phyloP scores from a whole-genome alignment of 30 jellyfish, hydroid and myxozoan species.

The Cassiopea xamachana region DNA sequence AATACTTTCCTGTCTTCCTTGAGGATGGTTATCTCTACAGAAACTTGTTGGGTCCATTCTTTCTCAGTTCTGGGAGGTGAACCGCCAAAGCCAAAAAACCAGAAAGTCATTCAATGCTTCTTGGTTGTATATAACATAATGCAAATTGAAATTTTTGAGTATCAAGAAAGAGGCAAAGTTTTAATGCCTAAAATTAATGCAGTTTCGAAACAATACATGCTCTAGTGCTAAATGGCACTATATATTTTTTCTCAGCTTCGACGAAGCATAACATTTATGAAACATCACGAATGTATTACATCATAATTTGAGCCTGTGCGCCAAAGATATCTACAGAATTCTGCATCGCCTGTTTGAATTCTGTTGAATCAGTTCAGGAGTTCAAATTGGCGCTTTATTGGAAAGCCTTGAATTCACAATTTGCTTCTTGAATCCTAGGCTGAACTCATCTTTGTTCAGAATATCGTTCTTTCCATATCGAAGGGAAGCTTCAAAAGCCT shows the following conservation, averaged over 20 bases:
- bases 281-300: conserved; percentile 41
- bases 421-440: conserved; percentile 3
- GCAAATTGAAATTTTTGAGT: conserved; percentile 40
- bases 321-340: conserved; percentile 4
- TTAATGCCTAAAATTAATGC: conserved; percentile 39
- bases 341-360: background rate
- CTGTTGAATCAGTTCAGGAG: conserved; percentile 7
- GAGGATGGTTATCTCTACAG: conserved; percentile 19
- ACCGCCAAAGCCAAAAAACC: background rate
- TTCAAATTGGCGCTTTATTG: conserved; percentile 19
- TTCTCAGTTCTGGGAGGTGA: conserved; percentile 20
- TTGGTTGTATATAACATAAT: conserved; percentile 6
- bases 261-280: conserved; percentile 45
- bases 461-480: conserved; percentile 20
- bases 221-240: conserved; percentile 39
- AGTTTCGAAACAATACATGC: conserved; percentile 8
- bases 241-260: conserved; percentile 11
- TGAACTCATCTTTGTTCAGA: conserved; percentile 4
- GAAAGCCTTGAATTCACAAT: conserved; percentile 7
- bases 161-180: conserved; percentile 45
- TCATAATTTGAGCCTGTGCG: conserved; percentile 26
- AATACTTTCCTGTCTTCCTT: conserved; percentile 64
- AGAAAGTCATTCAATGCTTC: conserved; percentile 8
- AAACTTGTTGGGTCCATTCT: conserved; percentile 5
- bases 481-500: conserved; percentile 43